Base-by-base conservation (phyloP, 2,113 vertebrate species). In the Heterochromis multidens region DNA sequence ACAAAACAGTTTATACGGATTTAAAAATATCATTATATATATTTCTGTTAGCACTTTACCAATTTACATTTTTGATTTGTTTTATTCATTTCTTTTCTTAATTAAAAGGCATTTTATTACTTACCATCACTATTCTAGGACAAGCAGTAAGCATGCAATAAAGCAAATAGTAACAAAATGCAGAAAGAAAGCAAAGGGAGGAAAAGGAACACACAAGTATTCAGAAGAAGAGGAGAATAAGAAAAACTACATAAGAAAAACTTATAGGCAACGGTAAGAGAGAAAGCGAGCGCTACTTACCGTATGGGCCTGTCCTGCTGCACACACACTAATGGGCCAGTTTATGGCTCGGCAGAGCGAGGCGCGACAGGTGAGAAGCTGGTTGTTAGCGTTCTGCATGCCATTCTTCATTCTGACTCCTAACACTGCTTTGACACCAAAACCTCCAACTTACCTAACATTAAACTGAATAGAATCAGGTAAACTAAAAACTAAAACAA, bases 331-430 rank as follows among this genome's bases (percentile, higher is more conserved):
- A 90, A 97, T 9, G 82, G 96, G 93, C 87, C 92, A 89, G 85
- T 82, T 85, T 97, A 96, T 94, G 97, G 95, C 95, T 97, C 96
- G 97, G 97, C 96, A 96, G 96, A 95, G 94, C 95, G 96, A 97
- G 95, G 95, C 93, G 97, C 96, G 93, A 96, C 96, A 98, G 96
- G 97, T 98, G 97, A 97, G 97, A 97, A 96, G 95, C 97, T 96
- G 97, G 96, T 87, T 95, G 98, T 98, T 99, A 99, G 98, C 97
- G 86, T 97, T 97, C 96, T 97, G 98, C 98, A 99, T 99, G 98
- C 97, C 94, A 86, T 88, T 91, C 94, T 94, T 87, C 92, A 87
- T 59, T 90, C 91, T 90, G 92, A 92, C 88, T 79, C 67, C 61
- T 86, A 70, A 91, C 61, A 17, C 88, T 91, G 78, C 59, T 61